Percentiles rank a stretch among this genome's conserved stretches.
Conservation (phyloP, 2,888 invertebrate genomes). For the Hydriomena furcata region DNA sequence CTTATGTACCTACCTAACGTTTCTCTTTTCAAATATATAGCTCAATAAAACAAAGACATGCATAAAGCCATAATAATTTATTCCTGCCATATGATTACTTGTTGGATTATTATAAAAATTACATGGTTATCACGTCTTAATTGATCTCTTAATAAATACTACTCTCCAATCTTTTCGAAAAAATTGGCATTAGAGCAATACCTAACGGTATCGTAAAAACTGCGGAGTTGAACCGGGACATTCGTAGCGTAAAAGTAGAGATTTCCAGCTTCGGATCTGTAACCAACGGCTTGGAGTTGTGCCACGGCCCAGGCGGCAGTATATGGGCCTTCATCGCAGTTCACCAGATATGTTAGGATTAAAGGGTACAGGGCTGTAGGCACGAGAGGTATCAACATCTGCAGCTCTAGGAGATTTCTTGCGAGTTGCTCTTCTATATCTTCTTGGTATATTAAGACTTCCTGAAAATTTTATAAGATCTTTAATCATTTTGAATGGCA, state of each 20-base stretch:
- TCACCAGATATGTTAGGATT: slow-evolving; percentile 58
- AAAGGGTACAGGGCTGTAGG: slow-evolving; percentile 59
- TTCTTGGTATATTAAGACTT: slow-evolving; percentile 47
- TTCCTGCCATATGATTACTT: neutral
- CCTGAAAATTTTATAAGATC: slow-evolving; percentile 46
- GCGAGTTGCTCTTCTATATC: slow-evolving; percentile 63
- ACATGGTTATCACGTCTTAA: too few species aligned
- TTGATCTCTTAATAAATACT: neutral
- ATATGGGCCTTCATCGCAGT: slow-evolving; percentile 46
- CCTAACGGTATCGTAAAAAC: slow-evolving; percentile 65
- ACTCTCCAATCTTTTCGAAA: slow-evolving; percentile 12
- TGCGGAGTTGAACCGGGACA: slow-evolving; percentile 60
- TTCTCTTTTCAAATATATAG: too few species aligned
- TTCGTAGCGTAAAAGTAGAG: slow-evolving; percentile 56
- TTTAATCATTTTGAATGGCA: too few species aligned
- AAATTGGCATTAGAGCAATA: slow-evolving; percentile 51
- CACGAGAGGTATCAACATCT: slow-evolving; percentile 65
- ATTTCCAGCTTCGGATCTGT: slow-evolving; percentile 69
- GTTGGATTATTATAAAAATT: neutral
- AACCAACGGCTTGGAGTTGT: slow-evolving; percentile 57
- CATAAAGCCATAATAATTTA: neutral
- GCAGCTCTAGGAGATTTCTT: slow-evolving; percentile 63
- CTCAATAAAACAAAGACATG: too few species aligned
- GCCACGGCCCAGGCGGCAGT: slow-evolving; percentile 58
- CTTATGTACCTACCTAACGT: too few species aligned